Evolutionary conservation across 2,888 invertebrate genomes (phyloP).

Genomic region (Empis stercorea): DNA sequence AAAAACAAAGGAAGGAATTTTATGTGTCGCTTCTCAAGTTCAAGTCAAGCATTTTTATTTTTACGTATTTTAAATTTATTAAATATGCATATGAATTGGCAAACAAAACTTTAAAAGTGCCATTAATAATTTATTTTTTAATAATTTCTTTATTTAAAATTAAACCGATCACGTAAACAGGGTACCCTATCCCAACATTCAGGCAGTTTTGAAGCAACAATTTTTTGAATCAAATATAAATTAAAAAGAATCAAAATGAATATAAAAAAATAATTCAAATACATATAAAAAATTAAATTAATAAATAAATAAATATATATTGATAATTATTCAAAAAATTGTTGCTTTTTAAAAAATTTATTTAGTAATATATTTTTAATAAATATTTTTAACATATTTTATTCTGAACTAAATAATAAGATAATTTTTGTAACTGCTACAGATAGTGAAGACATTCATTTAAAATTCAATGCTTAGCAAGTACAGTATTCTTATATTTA

Average conservation of each 20-base stretch:
- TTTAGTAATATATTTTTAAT: conserved; percentile 13
- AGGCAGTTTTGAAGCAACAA: conserved; percentile 52
- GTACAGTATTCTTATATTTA: too few relatives aligned
- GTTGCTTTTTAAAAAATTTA: conserved; percentile 22
- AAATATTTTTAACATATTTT: conserved; percentile 7
- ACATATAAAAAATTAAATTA: background rate
- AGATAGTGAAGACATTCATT: too few relatives aligned
- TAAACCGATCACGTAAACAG: conserved; percentile 43
- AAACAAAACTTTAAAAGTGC: conserved; percentile 3
- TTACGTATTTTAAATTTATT: conserved; percentile 8
- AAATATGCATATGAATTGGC: conserved; percentile 2
- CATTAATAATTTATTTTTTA: conserved; percentile 6
- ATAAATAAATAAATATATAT: too few relatives aligned
- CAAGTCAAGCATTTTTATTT: conserved; percentile 26
- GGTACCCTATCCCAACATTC: conserved; percentile 99
- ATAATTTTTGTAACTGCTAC: too few relatives aligned
- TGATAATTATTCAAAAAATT: conserved; percentile 30
- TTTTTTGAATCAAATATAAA: conserved; percentile 17
- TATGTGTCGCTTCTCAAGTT: conserved; percentile 9
- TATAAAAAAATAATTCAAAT: too few relatives aligned
- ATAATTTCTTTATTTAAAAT: conserved; percentile 12
- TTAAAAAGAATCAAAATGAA: background rate
- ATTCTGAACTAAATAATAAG: conserved; percentile 7
- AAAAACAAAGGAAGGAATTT: too few relatives aligned
- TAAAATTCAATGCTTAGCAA: too few relatives aligned